Evolutionary conservation across 1,140 invertebrate species (phyloP).

Genomic region (Octopus bimaculoides): DNA sequence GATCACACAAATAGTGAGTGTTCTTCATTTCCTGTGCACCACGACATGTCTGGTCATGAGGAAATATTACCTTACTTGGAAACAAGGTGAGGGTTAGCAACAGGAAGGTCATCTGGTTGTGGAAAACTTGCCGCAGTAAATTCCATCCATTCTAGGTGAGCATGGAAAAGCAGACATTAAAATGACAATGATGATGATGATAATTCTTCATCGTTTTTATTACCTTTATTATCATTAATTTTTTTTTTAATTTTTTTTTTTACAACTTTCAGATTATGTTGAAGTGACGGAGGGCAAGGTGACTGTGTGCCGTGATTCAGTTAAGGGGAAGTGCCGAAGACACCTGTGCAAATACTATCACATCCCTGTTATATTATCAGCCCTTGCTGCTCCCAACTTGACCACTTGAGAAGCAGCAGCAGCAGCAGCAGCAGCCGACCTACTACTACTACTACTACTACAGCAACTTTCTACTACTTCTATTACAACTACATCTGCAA

Average conservation of each 20-base stretch:
- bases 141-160: too few species aligned
- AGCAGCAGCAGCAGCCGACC: neutral
- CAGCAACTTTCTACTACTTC: neutral
- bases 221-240: neutral
- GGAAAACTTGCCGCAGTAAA: too few species aligned
- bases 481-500: neutral
- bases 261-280: slow-evolving; percentile 74
- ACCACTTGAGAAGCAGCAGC: neutral
- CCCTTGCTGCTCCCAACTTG: slow-evolving; percentile 21
- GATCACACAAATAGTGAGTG: too few species aligned
- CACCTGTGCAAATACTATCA: slow-evolving; percentile 79
- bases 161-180: too few species aligned
- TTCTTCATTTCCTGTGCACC: too few species aligned
- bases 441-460: slow-evolving; percentile 5
- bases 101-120: too few species aligned
- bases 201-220: too few species aligned
- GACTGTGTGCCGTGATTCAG: slow-evolving; percentile 90
- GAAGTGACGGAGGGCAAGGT: slow-evolving; percentile 90
- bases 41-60: too few species aligned
- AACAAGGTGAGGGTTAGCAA: too few species aligned
- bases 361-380: slow-evolving; percentile 47
- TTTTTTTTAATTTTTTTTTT: slow-evolving; percentile 8
- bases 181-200: too few species aligned
- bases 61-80: too few species aligned
- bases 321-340: slow-evolving; percentile 83